Evolutionary conservation across 2,797 vertebrate species (phyloP).

Genomic region (Vultur gryphus): DNA sequence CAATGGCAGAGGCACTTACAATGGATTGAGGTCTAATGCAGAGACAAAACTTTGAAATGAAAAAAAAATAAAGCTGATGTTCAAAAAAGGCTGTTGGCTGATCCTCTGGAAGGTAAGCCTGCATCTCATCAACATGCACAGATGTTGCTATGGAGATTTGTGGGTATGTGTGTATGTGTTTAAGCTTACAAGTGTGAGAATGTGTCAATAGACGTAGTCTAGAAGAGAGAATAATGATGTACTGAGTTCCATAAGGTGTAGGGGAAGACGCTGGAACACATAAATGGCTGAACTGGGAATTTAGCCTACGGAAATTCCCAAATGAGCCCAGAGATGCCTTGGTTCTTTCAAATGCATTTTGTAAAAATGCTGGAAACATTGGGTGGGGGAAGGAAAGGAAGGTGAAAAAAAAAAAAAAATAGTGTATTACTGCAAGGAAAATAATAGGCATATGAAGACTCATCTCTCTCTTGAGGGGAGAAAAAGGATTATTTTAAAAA

Average conservation of each 20-base stretch:
- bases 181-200: conserved; percentile 59
- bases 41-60: background rate
- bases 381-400: background rate
- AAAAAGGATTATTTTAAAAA: background rate
- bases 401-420: background rate
- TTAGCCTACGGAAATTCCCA: background rate
- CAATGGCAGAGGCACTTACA: background rate
- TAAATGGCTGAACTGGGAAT: background rate
- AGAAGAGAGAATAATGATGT: conserved; percentile 5
- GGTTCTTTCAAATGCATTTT: background rate
- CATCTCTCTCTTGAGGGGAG: background rate
- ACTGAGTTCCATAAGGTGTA: background rate
- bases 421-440: background rate
- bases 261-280: background rate
- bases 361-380: background rate
- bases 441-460: background rate
- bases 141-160: conserved; percentile 70
- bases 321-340: background rate
- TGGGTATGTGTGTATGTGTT: conserved; percentile 14
- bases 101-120: conserved; percentile 3
- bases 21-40: background rate
- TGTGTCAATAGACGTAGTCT: conserved; percentile 28
- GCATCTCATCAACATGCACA: conserved; percentile 35
- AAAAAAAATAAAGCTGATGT: background rate
- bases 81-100: background rate